A percentile compares a stretch with the other conserved stretches of the same genome.
Conservation (phyloP, 2,888 invertebrate species). For the Crioceris asparagi region DNA sequence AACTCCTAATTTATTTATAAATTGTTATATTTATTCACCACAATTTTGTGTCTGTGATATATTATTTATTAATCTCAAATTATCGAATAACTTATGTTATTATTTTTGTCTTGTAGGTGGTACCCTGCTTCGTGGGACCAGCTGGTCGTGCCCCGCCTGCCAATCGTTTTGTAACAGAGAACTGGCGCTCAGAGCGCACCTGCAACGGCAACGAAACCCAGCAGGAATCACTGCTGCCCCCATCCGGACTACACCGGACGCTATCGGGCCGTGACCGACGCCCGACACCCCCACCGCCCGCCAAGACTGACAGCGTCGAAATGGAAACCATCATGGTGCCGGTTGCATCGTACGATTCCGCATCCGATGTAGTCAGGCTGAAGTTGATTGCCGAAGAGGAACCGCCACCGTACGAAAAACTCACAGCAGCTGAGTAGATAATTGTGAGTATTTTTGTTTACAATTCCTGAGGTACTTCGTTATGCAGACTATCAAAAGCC, state of each 20-base stretch:
- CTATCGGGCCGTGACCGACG: constrained; percentile 38
- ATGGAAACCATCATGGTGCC: constrained; percentile 37
- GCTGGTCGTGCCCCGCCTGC: constrained; percentile 28
- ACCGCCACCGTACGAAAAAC: constrained; percentile 30
- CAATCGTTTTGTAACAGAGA: constrained; percentile 42
- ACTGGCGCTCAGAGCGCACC: constrained; percentile 55
- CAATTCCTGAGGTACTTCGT: too few species aligned
- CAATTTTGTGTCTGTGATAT: too few species aligned
- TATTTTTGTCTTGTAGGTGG: too few species aligned
- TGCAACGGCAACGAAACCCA: constrained; percentile 42
- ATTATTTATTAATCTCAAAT: too few species aligned
- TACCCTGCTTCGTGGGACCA: constrained; percentile 47
- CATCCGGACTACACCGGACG: constrained; percentile 39
- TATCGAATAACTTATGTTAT: too few species aligned
- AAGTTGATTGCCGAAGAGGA: constrained; percentile 38
- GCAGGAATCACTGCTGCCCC: constrained; percentile 40
- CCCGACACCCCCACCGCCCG: constrained; percentile 25
- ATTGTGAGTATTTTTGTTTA: too few species aligned
- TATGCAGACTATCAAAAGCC: too few species aligned
- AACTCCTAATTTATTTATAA: too few species aligned
- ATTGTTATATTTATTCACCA: too few species aligned
- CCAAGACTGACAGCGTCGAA: constrained; percentile 46
- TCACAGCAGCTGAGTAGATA: constrained; percentile 2
- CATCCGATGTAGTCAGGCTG: constrained; percentile 36
- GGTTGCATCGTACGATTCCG: constrained; percentile 33